phyloP scores from a whole-genome alignment of 2,888 invertebrate genomes.

The Eupsilia transversa region DNA sequence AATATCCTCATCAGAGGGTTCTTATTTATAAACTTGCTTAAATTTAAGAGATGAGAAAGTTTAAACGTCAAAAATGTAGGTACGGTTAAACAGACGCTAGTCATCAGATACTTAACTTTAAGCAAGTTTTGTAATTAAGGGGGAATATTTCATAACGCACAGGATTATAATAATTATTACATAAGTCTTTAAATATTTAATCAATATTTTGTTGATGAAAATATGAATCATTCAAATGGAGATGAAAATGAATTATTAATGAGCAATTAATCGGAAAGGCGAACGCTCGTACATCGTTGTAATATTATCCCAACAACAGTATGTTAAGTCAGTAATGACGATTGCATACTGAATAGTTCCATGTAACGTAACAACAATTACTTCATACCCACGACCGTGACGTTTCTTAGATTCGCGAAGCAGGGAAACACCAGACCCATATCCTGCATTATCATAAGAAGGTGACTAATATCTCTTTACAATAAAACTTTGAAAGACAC shows the following conservation, averaged over 20 bases:
- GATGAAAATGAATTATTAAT: slow-evolving; percentile 36
- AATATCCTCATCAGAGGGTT: too few relatives aligned
- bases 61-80: too few relatives aligned
- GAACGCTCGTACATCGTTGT: neutral
- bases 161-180: too few relatives aligned
- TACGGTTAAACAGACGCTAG: too few relatives aligned
- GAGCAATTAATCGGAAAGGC: slow-evolving; percentile 25
- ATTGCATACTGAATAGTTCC: slow-evolving; percentile 50
- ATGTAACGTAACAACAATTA: slow-evolving; percentile 57
- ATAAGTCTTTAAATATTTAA: slow-evolving; percentile 4
- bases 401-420: slow-evolving; percentile 48
- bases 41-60: too few relatives aligned
- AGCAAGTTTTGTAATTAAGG: too few relatives aligned
- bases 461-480: slow-evolving; percentile 69
- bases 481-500: slow-evolving; percentile 51
- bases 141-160: too few relatives aligned
- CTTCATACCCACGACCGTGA: slow-evolving; percentile 56
- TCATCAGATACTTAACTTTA: too few relatives aligned
- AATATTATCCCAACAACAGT: slow-evolving; percentile 5
- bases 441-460: slow-evolving; percentile 60
- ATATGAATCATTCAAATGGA: slow-evolving; percentile 26
- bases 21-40: too few relatives aligned
- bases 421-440: slow-evolving; percentile 73
- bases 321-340: slow-evolving; percentile 28
- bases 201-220: slow-evolving; percentile 7